phyloP scores from a whole-genome alignment of 2,797 vertebrate species.

The Artibeus lituratus region DNA sequence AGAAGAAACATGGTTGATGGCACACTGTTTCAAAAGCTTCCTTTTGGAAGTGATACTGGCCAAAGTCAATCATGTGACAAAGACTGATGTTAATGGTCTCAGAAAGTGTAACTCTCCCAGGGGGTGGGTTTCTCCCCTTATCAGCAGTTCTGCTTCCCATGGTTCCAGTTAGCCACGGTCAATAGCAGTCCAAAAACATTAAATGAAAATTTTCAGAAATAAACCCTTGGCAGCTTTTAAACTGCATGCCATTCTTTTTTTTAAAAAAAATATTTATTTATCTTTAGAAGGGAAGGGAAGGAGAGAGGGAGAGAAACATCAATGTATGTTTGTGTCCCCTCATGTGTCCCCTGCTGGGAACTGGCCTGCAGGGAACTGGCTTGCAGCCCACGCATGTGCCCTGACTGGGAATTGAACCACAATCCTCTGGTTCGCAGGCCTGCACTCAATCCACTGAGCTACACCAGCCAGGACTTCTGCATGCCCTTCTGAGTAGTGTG shows the following conservation, averaged over 20 bases:
- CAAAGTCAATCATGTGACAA: neutral
- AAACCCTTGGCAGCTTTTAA: neutral
- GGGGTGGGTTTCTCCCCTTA: neutral
- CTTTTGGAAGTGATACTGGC: neutral
- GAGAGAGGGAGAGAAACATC: no score
- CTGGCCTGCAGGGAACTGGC: no score
- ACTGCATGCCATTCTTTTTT: neutral
- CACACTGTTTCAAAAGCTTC: neutral
- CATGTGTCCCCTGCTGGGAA: no score
- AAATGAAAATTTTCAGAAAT: neutral
- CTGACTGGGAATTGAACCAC: no score
- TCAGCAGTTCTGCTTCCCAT: fast-evolving
- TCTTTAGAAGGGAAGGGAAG: no score
- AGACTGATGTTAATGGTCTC: neutral
- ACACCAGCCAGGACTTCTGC: no score
- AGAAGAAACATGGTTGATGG: neutral
- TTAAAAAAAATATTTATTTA: no score
- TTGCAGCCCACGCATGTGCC: no score
- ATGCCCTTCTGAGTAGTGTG: no score
- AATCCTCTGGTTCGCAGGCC: no score
- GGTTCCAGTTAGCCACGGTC: neutral
- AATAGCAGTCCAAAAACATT: neutral
- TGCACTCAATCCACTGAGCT: no score
- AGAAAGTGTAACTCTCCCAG: neutral
- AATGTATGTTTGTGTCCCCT: no score